Conservation (phyloP, 2,113 vertebrate species). For the Forbesichthys agassizii region DNA sequence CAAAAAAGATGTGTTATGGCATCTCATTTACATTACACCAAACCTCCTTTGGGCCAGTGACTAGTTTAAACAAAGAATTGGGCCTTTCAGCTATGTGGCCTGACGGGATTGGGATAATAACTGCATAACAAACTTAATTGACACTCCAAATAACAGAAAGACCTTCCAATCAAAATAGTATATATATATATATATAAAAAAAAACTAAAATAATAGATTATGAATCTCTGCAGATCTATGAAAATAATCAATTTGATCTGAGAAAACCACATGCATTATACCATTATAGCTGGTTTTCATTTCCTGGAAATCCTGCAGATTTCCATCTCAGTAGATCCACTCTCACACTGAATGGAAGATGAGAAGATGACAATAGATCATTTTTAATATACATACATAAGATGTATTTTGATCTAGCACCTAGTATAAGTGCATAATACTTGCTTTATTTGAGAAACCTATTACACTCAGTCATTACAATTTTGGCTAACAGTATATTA, state of each 20-base stretch:
- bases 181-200: too few relatives aligned
- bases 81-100: too few relatives aligned
- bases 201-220: neutral
- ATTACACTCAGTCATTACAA: neutral
- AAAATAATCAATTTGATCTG: neutral
- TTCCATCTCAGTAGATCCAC: neutral
- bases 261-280: neutral
- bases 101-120: too few relatives aligned
- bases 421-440: too few relatives aligned
- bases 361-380: neutral
- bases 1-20: too few relatives aligned
- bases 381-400: neutral
- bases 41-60: too few relatives aligned
- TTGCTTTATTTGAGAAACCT: neutral
- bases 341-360: neutral
- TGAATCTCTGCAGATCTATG: neutral
- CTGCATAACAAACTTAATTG: too few relatives aligned
- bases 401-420: neutral
- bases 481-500: too few relatives aligned
- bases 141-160: too few relatives aligned
- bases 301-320: neutral
- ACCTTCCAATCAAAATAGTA: too few relatives aligned
- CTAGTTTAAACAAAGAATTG: too few relatives aligned
- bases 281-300: neutral
- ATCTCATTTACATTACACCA: too few relatives aligned